These are phyloP conservation scores for Lepidostoma basale DNA, from an alignment of 1,140 invertebrate species.

Conservation along the genomic window DNA sequence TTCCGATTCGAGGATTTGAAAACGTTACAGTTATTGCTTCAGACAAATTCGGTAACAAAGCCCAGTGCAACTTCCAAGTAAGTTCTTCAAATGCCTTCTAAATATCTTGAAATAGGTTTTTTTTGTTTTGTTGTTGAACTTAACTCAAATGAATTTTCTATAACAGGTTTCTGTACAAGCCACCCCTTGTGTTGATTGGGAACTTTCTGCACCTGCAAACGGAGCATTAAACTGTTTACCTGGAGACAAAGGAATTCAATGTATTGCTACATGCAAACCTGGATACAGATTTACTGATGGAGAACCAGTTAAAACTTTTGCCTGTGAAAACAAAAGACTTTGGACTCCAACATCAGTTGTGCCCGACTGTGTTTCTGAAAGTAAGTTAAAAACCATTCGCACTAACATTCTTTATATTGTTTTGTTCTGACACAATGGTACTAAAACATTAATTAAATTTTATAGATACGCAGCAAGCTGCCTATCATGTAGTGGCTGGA, in stretches of 20 bases:
- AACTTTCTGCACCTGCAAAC: slow-evolving; percentile 84
- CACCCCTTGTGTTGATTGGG: slow-evolving; percentile 93
- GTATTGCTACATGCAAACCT: slow-evolving; percentile 89
- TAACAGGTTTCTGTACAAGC: slow-evolving; percentile 82
- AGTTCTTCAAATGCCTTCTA: background rate
- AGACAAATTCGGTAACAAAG: slow-evolving; percentile 89
- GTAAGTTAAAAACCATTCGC: slow-evolving; percentile 55
- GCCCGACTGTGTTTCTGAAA: slow-evolving; percentile 92
- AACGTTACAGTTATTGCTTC: slow-evolving; percentile 92
- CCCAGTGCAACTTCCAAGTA: slow-evolving; percentile 93
- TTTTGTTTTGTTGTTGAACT: background rate
- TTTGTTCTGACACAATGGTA: background rate
- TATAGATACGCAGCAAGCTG: slow-evolving; percentile 87
- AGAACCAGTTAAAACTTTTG: slow-evolving; percentile 83
- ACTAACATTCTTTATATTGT: background rate
- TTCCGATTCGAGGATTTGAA: slow-evolving; percentile 89
- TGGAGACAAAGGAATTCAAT: slow-evolving; percentile 81
- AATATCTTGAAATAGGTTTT: background rate
- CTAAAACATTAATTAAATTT: slow-evolving; percentile 40
- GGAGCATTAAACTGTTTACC: slow-evolving; percentile 87
- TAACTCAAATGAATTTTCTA: slow-evolving; percentile 1
- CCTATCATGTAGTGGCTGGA: slow-evolving; percentile 89
- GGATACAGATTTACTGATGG: slow-evolving; percentile 93
- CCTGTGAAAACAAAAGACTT: slow-evolving; percentile 76
- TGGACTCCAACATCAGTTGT: slow-evolving; percentile 88